Conservation (phyloP, 2,797 vertebrate genomes). For the Spinus pinus region DNA sequence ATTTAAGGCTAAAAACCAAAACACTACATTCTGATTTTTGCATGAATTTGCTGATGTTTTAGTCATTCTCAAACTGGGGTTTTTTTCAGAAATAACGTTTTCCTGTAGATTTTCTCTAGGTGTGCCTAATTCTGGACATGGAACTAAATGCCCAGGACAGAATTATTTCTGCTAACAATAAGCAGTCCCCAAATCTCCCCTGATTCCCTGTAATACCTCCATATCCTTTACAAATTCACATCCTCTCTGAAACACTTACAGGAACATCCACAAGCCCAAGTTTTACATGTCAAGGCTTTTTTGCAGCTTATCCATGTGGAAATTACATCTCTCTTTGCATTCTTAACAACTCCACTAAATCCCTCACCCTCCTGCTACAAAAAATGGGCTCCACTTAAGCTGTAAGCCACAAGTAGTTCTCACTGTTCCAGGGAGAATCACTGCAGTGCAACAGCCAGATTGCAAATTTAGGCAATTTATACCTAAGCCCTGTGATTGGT, state of each 20-base stretch:
- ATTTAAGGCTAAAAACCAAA: background rate
- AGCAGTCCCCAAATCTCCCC: background rate
- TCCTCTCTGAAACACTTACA: background rate
- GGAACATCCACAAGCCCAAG: background rate
- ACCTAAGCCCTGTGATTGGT: background rate
- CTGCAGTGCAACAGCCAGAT: background rate
- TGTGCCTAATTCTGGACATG: background rate
- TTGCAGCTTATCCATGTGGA: background rate
- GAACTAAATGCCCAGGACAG: background rate
- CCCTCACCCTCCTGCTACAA: background rate
- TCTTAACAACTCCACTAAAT: background rate
- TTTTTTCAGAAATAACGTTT: background rate
- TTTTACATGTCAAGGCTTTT: background rate
- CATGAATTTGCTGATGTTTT: background rate
- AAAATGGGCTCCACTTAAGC: background rate
- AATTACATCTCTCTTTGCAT: background rate
- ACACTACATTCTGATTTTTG: background rate
- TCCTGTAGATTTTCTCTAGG: background rate
- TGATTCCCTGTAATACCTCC: background rate
- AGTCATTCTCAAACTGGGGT: background rate
- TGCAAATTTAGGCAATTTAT: background rate
- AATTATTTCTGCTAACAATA: background rate
- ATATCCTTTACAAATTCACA: background rate
- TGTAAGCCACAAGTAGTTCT: background rate
- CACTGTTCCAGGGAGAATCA: background rate